Evolutionary conservation across 2,113 vertebrate genomes (phyloP), one percentile per base, ranked within the genome.

Genomic region (Mystacornis crossleyi): DNA sequence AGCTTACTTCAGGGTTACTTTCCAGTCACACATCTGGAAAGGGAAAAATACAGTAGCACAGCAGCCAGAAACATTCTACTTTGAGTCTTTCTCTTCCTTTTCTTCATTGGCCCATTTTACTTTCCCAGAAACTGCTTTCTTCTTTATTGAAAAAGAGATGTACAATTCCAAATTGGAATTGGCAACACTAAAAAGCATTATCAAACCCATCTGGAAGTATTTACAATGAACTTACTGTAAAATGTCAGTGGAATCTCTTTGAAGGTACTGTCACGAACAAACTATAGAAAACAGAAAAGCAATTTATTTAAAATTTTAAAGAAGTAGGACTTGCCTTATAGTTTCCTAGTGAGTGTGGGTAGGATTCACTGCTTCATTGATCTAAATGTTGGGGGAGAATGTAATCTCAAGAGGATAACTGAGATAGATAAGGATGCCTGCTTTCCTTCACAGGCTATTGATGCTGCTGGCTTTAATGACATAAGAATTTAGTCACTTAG

Each of bases 211-310:
- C 9, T 95, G 54, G 78, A 93, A 95, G 57, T 66, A 89, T 53
- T 96, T 55, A 47, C 86, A 89, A 89, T 79, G 7, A 87, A 99
- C 99, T 99, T 99, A 99, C 99, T 99, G 89, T 99, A 97, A 97
- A 99, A 98, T 7, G 99, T 99, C 55, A 99, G 95, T 33, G 99
- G 99, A 80, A 99, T 99, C 97, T 99, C 99, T 97, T 99, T 98
- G 97, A 99, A 99, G 96, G 96, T 98, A 97, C 98, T 99, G 62
- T 99, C 99, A 85, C 98, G 97, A 92, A 98, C 98, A 96, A 98
- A 99, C 99, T 99, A 94, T 72, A 97, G 42, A 98, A 95, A 77
- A 93, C 54, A 86, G 83, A 93, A 90, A 91, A 60, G 11, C 14
- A 34, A 61, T 29, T 86, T 43, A 23, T 43, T 81, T 77, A 48